Evolutionary conservation across 2,888 invertebrate genomes (phyloP).

Genomic region (Marronus borbonicus): DNA sequence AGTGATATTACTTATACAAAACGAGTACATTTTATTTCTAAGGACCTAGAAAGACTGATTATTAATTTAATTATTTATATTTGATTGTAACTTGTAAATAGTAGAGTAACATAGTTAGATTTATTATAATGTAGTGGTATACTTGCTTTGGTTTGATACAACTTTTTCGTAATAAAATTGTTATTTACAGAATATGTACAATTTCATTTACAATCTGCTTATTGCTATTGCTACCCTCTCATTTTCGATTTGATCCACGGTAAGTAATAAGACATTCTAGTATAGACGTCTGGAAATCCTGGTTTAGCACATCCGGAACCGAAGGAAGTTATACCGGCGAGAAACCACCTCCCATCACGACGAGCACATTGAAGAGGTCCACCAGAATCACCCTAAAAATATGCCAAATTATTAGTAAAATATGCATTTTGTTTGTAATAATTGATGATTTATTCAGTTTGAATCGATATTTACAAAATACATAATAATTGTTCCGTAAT

Average conservation of each 20-base stretch:
- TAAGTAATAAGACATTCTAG: constrained; percentile 86
- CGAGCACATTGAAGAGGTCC: constrained; percentile 90
- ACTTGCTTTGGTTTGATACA: constrained; percentile 49
- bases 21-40: constrained; percentile 50
- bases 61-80: constrained; percentile 49
- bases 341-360: constrained; percentile 87
- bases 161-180: constrained; percentile 44
- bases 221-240: constrained; percentile 47
- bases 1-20: constrained; percentile 54
- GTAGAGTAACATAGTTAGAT: constrained; percentile 32
- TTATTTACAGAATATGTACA: constrained; percentile 51
- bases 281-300: constrained; percentile 92
- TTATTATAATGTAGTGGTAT: constrained; percentile 45
- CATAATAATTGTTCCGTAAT: no score
- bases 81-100: constrained; percentile 37
- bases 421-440: no score
- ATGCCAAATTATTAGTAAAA: background rate
- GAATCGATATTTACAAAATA: no score
- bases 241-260: constrained; percentile 81
- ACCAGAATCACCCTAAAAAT: constrained; percentile 87
- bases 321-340: constrained; percentile 92
- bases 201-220: background rate
- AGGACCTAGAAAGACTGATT: constrained; percentile 56
- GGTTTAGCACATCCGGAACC: constrained; percentile 93
- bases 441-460: no score